These are phyloP conservation scores for Limnothrissa miodon DNA, from an alignment of 2,113 vertebrate genomes.

Conservation along the genomic window DNA sequence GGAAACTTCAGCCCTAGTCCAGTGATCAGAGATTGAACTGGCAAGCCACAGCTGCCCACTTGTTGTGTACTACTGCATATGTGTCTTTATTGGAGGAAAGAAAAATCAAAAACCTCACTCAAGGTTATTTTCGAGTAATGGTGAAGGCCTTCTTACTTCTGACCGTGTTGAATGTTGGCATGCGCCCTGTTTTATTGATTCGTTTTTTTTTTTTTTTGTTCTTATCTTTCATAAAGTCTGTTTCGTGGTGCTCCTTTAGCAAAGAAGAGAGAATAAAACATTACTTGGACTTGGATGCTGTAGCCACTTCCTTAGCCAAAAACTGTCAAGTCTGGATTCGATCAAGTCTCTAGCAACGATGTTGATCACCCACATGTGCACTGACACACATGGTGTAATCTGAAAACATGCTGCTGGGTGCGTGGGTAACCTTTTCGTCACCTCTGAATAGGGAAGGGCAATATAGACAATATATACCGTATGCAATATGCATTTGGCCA, in stretches of 20 bases:
- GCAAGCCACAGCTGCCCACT: no score
- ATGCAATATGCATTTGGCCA: no score
- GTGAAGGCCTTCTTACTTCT: background rate
- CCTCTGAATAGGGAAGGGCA: no score
- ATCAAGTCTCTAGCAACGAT: background rate
- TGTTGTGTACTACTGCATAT: background rate
- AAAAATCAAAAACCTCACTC: background rate
- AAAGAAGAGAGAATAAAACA: background rate
- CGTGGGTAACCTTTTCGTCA: background rate
- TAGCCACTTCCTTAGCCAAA: background rate
- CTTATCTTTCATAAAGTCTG: background rate
- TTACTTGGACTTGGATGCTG: background rate
- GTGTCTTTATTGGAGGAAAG: background rate
- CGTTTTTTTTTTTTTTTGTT: background rate
- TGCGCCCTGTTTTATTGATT: background rate
- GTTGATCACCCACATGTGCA: no score
- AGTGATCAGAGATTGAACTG: no score
- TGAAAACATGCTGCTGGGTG: background rate
- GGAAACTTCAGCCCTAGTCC: no score
- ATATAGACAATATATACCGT: no score
- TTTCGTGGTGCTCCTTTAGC: background rate
- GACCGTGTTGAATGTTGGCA: background rate
- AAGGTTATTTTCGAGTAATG: background rate
- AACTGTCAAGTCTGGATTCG: no score
- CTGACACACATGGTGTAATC: background rate